These are phyloP conservation scores for Hypsopygia costalis DNA, from an alignment of 2,888 invertebrate species.

Conservation along the genomic window DNA sequence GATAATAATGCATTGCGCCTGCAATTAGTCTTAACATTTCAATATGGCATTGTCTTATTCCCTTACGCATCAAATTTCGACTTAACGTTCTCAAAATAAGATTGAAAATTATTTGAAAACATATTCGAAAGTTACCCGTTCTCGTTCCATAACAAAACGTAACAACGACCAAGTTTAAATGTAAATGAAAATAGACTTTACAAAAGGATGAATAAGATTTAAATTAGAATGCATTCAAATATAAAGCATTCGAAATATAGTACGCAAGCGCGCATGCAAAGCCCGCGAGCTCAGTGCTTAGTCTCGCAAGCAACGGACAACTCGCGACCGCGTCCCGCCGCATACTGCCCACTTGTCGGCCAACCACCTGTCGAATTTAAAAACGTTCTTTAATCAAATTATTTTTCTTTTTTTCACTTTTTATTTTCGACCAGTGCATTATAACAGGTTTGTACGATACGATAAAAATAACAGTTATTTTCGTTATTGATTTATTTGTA, in stretches of 20 bases:
- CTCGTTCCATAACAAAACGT: neutral
- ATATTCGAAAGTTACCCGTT: neutral
- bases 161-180: neutral
- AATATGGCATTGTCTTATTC: slow-evolving; percentile 2
- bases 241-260: slow-evolving; percentile 27
- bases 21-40: slow-evolving; percentile 6
- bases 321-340: slow-evolving; percentile 6
- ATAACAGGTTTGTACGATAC: neutral
- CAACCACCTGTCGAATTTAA: slow-evolving; percentile 18
- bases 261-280: slow-evolving; percentile 22
- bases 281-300: slow-evolving; percentile 6
- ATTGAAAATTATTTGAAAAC: neutral
- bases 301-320: slow-evolving; percentile 3
- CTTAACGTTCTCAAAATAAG: neutral
- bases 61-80: neutral
- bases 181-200: slow-evolving; percentile 3
- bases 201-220: slow-evolving; percentile 2
- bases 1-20: slow-evolving; percentile 2
- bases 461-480: too few species aligned
- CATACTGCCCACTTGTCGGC: slow-evolving; percentile 4
- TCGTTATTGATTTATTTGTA: too few species aligned
- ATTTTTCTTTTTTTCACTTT: neutral
- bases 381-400: slow-evolving; percentile 1
- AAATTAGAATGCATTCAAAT: slow-evolving; percentile 1
- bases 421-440: slow-evolving; percentile 1